Evolutionary conservation across 2,113 vertebrate genomes (phyloP), one percentile per base, ranked within the genome.

Genomic region (Alexandromys fortis): DNA sequence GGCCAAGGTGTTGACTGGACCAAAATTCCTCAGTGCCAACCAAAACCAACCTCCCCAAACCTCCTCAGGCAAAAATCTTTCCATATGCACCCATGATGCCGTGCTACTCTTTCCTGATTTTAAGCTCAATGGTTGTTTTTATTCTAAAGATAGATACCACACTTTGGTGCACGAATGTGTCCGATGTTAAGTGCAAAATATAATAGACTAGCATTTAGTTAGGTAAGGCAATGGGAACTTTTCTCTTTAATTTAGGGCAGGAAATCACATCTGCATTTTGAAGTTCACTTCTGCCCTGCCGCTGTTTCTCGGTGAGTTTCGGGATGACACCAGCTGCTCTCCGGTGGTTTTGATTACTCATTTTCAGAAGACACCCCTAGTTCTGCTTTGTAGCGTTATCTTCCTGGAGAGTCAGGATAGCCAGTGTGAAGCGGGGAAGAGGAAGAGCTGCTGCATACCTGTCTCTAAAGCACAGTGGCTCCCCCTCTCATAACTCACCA

Each of bases 21-120:
- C 81, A 68, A 96, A 97, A 96, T 96, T 92, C 61, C 76, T 89
- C 70, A 97, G 67, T 96, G 95, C 63, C 42, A 92, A 89, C 82
- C 88, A 95, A 94, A 96, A 89, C 79, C 72, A 91, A 92, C 9
- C 22, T 91, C 52, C 19, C 49, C 89, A 33, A 14, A 17, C 26
- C 82, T 14, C 26, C 13, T 24, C 75, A 96, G 85, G 67, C 78
- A 77, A 93, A 95, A 96, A 47, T 28, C 68, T 91, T 97, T 75
- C 42, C 94, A 94, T 83, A 78, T 92, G 82, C 5, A 10, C 83
- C 79, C 92, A 35, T 55, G 85, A 86, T 61, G 68, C 61, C 47
- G 72, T 75, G 93, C 95, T 61, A 78, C 90, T 93, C 47, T 78
- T 95, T 94, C 42, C 92, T 96, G 85, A 92, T 92, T 94, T 91